These are phyloP conservation scores for Lithophane semibrunnea DNA, from an alignment of 2,888 invertebrate species.

Conservation along the genomic window DNA sequence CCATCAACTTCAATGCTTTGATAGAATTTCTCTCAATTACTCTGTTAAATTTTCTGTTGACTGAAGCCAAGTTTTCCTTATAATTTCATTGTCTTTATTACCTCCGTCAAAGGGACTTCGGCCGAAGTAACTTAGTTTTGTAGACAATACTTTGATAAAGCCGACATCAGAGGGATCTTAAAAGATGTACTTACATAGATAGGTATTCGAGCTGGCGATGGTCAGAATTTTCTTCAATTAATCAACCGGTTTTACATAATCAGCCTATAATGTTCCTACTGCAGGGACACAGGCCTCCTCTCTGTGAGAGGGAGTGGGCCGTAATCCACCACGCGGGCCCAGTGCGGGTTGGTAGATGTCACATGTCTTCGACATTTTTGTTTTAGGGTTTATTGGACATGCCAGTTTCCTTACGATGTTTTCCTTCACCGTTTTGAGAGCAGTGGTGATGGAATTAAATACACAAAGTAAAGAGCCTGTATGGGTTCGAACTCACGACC, in stretches of 20 bases:
- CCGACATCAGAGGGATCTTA: neutral
- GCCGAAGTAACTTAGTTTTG: constrained; percentile 10
- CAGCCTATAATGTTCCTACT: neutral
- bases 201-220: neutral
- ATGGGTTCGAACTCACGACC: neutral
- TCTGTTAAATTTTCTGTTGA: constrained; percentile 17
- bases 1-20: neutral
- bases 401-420: neutral
- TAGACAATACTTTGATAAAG: constrained; percentile 11
- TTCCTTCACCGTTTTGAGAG: neutral
- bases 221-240: neutral
- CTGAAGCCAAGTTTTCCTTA: constrained; percentile 31
- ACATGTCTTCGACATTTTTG: neutral
- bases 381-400: neutral
- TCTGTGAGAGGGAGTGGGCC: neutral
- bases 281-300: neutral
- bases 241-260: neutral
- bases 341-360: neutral
- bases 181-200: neutral
- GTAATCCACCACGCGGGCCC: neutral
- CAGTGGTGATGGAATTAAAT: neutral
- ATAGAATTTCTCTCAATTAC: constrained; percentile 19
- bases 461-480: no score
- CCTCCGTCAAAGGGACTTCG: constrained; percentile 21
- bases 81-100: constrained; percentile 45